Evolutionary conservation across 2,888 invertebrate genomes (phyloP).

Genomic region (Troides oblongomaculatus): DNA sequence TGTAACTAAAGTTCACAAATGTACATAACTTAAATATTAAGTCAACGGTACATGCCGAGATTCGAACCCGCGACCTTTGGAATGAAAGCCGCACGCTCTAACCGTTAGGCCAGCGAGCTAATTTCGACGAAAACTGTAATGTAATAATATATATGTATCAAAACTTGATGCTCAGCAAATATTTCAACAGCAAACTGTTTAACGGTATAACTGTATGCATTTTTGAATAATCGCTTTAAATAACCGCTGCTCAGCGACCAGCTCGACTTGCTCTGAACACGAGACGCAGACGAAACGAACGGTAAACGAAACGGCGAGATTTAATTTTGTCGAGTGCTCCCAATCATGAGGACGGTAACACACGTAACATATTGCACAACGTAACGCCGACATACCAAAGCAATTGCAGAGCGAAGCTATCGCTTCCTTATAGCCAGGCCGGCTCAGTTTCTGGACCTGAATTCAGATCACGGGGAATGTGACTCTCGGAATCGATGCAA

Average conservation of each 20-base stretch:
- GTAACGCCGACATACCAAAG: not conserved
- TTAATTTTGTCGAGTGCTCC: constrained; percentile 15
- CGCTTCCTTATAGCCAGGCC: constrained; percentile 17
- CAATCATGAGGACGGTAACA: constrained; percentile 12
- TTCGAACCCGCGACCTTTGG: too few relatives aligned
- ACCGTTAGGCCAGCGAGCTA: too few relatives aligned
- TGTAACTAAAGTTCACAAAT: too few relatives aligned
- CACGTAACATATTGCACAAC: constrained; percentile 24
- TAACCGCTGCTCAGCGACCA: not conserved
- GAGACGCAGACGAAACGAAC: constrained; percentile 13
- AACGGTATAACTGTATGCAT: not conserved
- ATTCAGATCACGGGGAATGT: constrained; percentile 7
- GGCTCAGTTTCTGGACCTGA: constrained; percentile 20
- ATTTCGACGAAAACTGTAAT: too few relatives aligned
- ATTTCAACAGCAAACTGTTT: too few relatives aligned
- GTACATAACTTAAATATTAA: too few relatives aligned
- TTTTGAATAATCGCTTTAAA: not conserved
- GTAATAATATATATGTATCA: too few relatives aligned
- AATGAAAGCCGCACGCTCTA: too few relatives aligned
- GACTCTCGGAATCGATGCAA: constrained; percentile 3
- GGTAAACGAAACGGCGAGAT: constrained; percentile 17
- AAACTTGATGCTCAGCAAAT: too few relatives aligned
- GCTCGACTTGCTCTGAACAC: not conserved
- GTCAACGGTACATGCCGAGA: too few relatives aligned
- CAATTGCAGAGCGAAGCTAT: constrained; percentile 6